Conservation (phyloP, 2,797 vertebrate genomes). For the Crocidura indochinensis region DNA sequence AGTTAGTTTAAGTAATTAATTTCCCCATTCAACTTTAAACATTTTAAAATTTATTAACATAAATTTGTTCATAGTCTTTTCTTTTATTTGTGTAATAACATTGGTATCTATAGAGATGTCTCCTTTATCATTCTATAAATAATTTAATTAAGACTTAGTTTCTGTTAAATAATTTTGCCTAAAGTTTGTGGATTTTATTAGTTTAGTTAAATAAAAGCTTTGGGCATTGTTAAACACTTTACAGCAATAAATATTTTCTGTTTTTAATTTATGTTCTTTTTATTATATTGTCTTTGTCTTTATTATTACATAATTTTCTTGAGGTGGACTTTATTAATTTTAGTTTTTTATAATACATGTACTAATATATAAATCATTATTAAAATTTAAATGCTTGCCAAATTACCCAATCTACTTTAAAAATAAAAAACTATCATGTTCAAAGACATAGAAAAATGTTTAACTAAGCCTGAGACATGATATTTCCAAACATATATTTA, state of each 20-base stretch:
- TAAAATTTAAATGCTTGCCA: not conserved
- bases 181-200: slow-evolving; percentile 11
- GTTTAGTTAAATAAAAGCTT: not conserved
- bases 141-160: not conserved
- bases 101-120: not conserved
- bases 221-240: not conserved
- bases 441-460: not conserved
- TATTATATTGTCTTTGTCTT: not conserved
- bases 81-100: not conserved
- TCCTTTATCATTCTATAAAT: slow-evolving; percentile 29
- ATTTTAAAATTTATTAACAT: slow-evolving; percentile 40
- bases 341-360: not conserved
- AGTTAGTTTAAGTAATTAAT: slow-evolving; percentile 42
- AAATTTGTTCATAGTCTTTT: not conserved
- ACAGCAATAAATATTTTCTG: not conserved
- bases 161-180: not conserved
- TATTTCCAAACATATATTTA: not conserved
- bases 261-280: not conserved
- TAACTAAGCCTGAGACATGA: not conserved
- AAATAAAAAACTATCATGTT: not conserved
- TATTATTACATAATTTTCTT: not conserved
- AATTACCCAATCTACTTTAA: not conserved
- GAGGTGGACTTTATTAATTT: slow-evolving; percentile 13
- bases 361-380: not conserved
- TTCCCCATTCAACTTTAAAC: not conserved